Evolutionary conservation across 1,140 invertebrate species (phyloP).

Genomic region (Drosophila obscura): DNA sequence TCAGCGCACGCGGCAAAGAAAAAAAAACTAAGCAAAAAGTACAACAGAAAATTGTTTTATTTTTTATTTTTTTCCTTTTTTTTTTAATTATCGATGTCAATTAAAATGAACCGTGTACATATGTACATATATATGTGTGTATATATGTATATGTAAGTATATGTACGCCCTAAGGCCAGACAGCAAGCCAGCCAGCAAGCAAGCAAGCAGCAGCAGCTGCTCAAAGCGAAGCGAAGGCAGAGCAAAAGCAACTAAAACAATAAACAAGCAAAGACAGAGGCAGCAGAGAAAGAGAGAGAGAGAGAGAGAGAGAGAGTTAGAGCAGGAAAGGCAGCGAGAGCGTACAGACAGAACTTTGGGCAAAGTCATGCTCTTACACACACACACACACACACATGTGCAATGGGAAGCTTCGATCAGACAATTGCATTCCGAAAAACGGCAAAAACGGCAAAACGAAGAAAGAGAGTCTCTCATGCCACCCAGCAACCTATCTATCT

Average conservation of each 20-base stretch:
- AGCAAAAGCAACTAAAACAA: constrained; percentile 47
- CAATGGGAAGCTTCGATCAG: background rate
- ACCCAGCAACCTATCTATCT: background rate
- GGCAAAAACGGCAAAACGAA: background rate
- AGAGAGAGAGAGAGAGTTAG: background rate
- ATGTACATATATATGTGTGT: constrained; percentile 37
- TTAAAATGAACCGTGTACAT: constrained; percentile 70
- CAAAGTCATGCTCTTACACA: constrained; percentile 42
- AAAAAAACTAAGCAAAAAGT: constrained; percentile 31
- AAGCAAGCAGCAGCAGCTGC: constrained; percentile 32
- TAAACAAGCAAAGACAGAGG: constrained; percentile 28
- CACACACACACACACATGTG: background rate
- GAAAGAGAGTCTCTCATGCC: constrained; percentile 2
- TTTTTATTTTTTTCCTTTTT: background rate
- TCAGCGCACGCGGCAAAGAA: background rate
- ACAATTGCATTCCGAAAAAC: constrained; percentile 1
- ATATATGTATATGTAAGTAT: constrained; percentile 44
- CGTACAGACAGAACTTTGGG: constrained; percentile 23
- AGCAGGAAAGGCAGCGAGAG: too few species aligned
- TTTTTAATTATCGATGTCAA: constrained; percentile 79
- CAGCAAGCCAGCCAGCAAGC: constrained; percentile 2
- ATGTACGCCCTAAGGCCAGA: constrained; percentile 23
- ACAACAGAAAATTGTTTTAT: constrained; percentile 62
- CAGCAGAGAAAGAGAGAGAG: constrained; percentile 9
- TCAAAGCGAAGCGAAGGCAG: constrained; percentile 33